phyloP scores from a whole-genome alignment of 64 coral and sea anemone species.

The Catalaphyllia jardinei region DNA sequence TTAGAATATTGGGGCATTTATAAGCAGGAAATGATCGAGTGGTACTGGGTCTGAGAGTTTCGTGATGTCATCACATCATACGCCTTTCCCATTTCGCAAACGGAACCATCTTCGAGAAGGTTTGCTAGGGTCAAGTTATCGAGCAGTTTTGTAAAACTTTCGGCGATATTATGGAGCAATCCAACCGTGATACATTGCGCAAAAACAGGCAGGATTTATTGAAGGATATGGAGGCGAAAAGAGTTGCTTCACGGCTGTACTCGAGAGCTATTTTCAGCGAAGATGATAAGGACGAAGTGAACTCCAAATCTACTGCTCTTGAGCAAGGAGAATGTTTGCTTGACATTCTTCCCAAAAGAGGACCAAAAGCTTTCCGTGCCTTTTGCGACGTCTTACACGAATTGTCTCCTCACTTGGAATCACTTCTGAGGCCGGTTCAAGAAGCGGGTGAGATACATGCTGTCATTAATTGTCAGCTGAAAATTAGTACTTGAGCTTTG shows the following conservation, averaged over 20 bases:
- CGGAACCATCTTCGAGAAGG: neutral
- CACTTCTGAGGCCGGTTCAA: conserved; percentile 64
- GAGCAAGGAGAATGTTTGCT: conserved; percentile 68
- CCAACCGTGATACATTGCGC: conserved; percentile 65
- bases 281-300: conserved; percentile 72
- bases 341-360: conserved; percentile 67
- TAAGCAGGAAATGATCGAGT: too few relatives aligned
- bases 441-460: conserved; percentile 25
- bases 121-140: neutral
- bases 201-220: conserved; percentile 61
- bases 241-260: conserved; percentile 79
- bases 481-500: too few relatives aligned
- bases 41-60: too few relatives aligned
- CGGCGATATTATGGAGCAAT: conserved; percentile 62
- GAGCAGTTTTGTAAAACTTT: neutral
- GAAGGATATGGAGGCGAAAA: conserved; percentile 80
- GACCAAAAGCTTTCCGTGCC: conserved; percentile 81
- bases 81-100: neutral
- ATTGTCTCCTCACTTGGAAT: conserved; percentile 63
- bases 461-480: neutral
- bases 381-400: conserved; percentile 80
- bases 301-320: conserved; percentile 1
- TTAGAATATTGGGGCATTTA: too few relatives aligned
- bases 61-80: too few relatives aligned
- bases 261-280: conserved; percentile 58